Evolutionary conservation across 2,113 vertebrate genomes (phyloP).

Genomic region (Propithecus coquereli): DNA sequence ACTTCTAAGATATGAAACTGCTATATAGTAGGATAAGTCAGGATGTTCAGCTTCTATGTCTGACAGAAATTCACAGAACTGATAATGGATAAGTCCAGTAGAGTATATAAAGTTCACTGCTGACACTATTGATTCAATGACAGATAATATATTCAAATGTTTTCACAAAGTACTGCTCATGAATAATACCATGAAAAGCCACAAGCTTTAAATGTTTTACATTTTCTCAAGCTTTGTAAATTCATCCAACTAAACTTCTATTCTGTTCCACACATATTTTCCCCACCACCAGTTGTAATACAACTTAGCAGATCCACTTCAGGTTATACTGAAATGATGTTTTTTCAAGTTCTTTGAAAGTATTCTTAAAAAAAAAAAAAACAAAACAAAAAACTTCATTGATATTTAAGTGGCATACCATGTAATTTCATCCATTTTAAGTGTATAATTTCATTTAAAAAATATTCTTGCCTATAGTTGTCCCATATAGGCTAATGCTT

Average conservation of each 20-base stretch:
- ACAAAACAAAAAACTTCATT: background rate
- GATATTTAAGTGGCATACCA: background rate
- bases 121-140: background rate
- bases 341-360: background rate
- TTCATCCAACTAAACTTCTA: background rate
- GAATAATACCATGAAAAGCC: background rate
- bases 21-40: background rate
- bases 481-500: background rate
- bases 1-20: background rate
- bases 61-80: background rate
- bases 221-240: background rate
- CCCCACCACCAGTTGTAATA: background rate
- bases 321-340: background rate
- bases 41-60: background rate
- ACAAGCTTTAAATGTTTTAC: background rate
- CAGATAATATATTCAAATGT: background rate
- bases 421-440: background rate
- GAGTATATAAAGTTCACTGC: background rate
- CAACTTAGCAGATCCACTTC: background rate
- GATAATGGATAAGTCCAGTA: background rate
- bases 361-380: background rate
- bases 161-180: background rate
- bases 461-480: constrained; percentile 9
- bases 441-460: background rate
- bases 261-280: background rate